phyloP scores from a whole-genome alignment of 1,140 invertebrate genomes.

The Nasonia giraulti region DNA sequence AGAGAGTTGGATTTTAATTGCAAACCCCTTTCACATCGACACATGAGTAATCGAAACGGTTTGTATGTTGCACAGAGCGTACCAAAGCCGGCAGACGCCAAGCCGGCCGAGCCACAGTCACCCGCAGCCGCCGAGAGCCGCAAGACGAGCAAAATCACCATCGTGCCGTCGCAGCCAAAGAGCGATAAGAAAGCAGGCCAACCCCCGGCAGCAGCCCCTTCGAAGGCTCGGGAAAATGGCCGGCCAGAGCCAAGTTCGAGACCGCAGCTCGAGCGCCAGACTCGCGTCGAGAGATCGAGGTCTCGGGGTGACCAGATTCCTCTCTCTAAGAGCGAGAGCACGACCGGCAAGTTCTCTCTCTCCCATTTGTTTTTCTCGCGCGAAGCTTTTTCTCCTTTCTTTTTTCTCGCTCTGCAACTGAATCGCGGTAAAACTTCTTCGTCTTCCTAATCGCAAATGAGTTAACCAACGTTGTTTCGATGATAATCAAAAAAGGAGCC shows the following conservation, averaged over 20 bases:
- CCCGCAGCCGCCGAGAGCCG: conserved; percentile 56
- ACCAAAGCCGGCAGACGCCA: conserved; percentile 65
- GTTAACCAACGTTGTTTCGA: neutral
- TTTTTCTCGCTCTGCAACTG: neutral
- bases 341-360: conserved; percentile 62
- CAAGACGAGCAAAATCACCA: conserved; percentile 74
- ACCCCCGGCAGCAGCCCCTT: conserved; percentile 57
- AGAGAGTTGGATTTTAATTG: no score
- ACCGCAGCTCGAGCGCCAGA: conserved; percentile 71
- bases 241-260: conserved; percentile 67
- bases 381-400: neutral
- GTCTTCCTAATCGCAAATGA: neutral
- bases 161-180: conserved; percentile 70
- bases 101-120: conserved; percentile 29
- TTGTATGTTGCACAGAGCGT: conserved; percentile 62
- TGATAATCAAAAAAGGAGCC: conserved; percentile 60
- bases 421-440: neutral
- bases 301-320: conserved; percentile 68
- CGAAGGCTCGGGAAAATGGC: conserved; percentile 70
- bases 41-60: neutral
- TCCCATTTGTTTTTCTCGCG: neutral
- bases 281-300: conserved; percentile 69
- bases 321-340: conserved; percentile 71
- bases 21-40: no score
- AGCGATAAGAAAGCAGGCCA: conserved; percentile 64